These are phyloP conservation scores for Catajapyx aquilonaris DNA, from an alignment of 1,140 invertebrate genomes.

Conservation along the genomic window DNA sequence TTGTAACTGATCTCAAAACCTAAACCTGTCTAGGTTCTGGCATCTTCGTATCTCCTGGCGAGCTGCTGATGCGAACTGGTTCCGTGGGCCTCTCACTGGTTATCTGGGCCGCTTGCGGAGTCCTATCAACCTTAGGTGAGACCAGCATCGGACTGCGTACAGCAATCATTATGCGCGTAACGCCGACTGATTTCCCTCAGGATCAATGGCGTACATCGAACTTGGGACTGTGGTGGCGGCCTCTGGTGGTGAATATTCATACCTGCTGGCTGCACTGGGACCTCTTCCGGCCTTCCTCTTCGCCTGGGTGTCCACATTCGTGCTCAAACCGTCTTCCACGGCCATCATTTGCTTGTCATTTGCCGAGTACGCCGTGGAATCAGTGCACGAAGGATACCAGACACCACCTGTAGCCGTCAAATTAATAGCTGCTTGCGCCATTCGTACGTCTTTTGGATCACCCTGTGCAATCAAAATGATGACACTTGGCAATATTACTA, in stretches of 20 bases:
- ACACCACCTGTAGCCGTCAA: conserved; percentile 11
- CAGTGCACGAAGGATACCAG: conserved; percentile 16
- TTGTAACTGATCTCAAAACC: too few species aligned
- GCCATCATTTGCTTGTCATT: conserved; percentile 21
- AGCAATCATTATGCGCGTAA: too few species aligned
- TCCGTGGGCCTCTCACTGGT: conserved; percentile 85
- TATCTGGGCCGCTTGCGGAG: conserved; percentile 80
- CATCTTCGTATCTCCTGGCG: conserved; percentile 94
- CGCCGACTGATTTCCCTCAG: too few species aligned
- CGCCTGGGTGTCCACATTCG: conserved; percentile 18
- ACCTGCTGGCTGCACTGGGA: conserved; percentile 15
- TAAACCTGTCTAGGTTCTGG: conserved; percentile 56
- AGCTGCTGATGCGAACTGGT: conserved; percentile 71
- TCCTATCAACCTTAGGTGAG: conserved; percentile 71
- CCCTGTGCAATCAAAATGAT: too few species aligned
- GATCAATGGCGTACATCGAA: conserved; percentile 27
- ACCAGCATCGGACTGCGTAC: background rate
- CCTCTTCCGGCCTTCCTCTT: conserved; percentile 17
- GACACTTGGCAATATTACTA: too few species aligned
- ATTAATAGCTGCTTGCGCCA: conserved; percentile 12
- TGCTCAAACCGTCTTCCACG: conserved; percentile 16
- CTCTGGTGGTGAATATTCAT: conserved; percentile 20
- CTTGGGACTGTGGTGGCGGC: conserved; percentile 26
- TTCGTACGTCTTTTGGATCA: conserved; percentile 12
- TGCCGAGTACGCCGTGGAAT: conserved; percentile 19